Base-by-base conservation (phyloP, 2,888 invertebrate genomes). In the Megalurothrips usitatus region DNA sequence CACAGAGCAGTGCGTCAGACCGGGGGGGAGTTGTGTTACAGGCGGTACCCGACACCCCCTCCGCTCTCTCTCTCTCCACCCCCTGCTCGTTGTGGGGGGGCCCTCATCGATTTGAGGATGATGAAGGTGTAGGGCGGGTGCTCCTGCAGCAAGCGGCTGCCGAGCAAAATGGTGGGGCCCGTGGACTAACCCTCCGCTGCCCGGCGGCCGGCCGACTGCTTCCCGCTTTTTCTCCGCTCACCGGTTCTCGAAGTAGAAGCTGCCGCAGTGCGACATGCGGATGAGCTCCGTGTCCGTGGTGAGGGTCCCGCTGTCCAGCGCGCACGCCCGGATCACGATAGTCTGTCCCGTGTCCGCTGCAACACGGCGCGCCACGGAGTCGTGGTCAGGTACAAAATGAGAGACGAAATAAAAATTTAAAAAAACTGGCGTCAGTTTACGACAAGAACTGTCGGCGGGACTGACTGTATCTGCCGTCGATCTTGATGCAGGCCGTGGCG, bases 261-360 rank as follows among this genome's bases (percentile, higher is more conserved):
- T 92, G 49, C 98, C 98, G 87, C 98, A 98, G 87, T 98, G 98
- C n/a, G 96, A 96, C 94, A 97, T 96, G 84, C 98, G 90, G 80
- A 98, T 95, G 82, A 98, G 94, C 89, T 98, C 98, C 0, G 98
- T 98, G 88, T 98, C 98, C 0, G 97, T 96, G 81, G 97, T 98
- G 80, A 95, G 91, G 0, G 97, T 96, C 1, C 98, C 98, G 84
- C 97, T 97, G 89, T 98, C 98, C 84, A 98, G 89, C 0, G 97
- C 98, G 88, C 98, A 98, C 81, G 95, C 95, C 28, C 98, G 91
- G n/a, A 98, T 94, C 6, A 95, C 94, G 85, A 98, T 92, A 0
- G 92, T 90, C 85, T 94, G 92, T 4, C 94, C 94, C 14, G 92
- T 93, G 86, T 94, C 94, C 86, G 92, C 96, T 96, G 88, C 78